Conservation (phyloP, 2,113 vertebrate genomes). For the Pteropus alecto region DNA sequence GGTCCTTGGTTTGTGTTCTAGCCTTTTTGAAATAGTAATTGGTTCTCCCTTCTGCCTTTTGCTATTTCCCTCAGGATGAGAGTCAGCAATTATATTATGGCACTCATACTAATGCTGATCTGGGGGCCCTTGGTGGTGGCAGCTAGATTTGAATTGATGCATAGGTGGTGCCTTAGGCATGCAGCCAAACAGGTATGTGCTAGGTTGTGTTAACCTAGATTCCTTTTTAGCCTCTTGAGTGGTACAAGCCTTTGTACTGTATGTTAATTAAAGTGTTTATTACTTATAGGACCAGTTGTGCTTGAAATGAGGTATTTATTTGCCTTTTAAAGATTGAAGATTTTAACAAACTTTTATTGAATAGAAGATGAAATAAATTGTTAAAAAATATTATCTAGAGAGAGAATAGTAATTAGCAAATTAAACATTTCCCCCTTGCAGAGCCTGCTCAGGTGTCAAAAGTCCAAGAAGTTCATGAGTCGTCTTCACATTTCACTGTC, state of each 20-base stretch:
- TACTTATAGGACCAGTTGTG: slow-evolving; percentile 29
- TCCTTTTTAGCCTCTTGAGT: slow-evolving; percentile 36
- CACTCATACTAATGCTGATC: neutral
- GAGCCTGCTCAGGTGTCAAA: neutral
- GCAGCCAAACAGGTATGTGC: slow-evolving; percentile 42
- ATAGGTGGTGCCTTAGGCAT: neutral
- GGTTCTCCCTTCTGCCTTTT: neutral
- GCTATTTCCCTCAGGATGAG: neutral
- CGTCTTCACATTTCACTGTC: slow-evolving; percentile 8
- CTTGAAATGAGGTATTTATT: slow-evolving; percentile 41
- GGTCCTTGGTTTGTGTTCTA: neutral
- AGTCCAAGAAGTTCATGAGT: slow-evolving; percentile 2
- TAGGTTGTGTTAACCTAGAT: slow-evolving; percentile 40
- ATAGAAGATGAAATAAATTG: slow-evolving; percentile 38
- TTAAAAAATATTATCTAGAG: slow-evolving; percentile 26
- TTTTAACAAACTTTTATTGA: slow-evolving; percentile 14
- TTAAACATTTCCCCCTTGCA: neutral
- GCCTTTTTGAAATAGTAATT: neutral
- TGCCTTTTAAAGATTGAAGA: slow-evolving; percentile 36
- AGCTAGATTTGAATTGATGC: neutral
- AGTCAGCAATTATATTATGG: neutral
- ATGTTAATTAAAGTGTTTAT: slow-evolving; percentile 50
- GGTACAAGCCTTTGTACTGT: neutral
- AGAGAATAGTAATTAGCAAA: neutral
- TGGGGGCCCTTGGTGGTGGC: neutral